These are phyloP conservation scores for Tragelaphus eurycerus DNA, from an alignment of 2,797 vertebrate species.

Conservation along the genomic window DNA sequence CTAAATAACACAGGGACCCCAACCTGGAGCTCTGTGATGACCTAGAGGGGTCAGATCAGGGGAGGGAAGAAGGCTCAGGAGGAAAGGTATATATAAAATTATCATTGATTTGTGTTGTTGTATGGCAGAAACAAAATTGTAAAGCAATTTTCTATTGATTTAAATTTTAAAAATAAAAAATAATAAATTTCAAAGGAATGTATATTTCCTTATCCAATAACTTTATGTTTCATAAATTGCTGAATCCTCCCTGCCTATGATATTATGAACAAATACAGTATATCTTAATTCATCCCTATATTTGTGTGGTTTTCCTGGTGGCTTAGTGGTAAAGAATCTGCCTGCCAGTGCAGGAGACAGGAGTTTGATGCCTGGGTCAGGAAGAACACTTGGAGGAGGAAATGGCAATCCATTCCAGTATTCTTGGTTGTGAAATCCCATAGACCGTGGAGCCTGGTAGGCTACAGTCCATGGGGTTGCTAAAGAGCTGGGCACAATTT, in stretches of 20 bases:
- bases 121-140: not conserved
- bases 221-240: not conserved
- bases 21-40: not conserved
- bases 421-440: not conserved
- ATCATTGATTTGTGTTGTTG: not conserved
- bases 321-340: not conserved
- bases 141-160: not conserved
- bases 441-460: not conserved
- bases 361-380: not conserved
- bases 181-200: not conserved
- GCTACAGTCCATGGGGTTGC: not conserved
- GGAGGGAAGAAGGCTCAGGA: not conserved
- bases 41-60: not conserved
- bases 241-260: not conserved
- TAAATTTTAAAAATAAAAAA: not conserved
- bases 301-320: not conserved
- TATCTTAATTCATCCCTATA: not conserved
- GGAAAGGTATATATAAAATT: not conserved
- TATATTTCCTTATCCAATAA: not conserved
- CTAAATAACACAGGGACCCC: not conserved
- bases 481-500: not conserved
- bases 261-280: not conserved
- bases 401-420: not conserved
- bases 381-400: not conserved
- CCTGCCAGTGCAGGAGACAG: not conserved